phyloP scores from a whole-genome alignment of 2,888 invertebrate species.

The Eumerus sabulonum region DNA sequence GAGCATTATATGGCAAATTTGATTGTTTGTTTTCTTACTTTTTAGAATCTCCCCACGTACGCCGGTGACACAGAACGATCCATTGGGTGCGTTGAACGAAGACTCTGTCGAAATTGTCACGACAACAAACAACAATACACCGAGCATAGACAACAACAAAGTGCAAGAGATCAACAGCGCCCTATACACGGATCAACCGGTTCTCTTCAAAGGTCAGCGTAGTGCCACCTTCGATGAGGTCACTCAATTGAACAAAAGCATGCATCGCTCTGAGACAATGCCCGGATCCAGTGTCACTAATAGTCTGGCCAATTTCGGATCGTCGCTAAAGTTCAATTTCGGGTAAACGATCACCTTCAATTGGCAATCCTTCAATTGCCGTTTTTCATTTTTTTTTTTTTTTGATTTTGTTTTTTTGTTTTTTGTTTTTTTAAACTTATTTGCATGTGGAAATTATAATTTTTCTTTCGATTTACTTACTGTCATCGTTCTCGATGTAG shows the following conservation, averaged over 20 bases:
- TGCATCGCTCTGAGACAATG: slow-evolving; percentile 87
- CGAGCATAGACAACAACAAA: slow-evolving; percentile 29
- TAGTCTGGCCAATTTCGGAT: slow-evolving; percentile 88
- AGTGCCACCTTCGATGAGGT: slow-evolving; percentile 83
- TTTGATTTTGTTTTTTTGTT: slow-evolving; percentile 47
- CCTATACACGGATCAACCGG: slow-evolving; percentile 83
- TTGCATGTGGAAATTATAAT: slow-evolving; percentile 59
- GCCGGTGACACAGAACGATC: slow-evolving; percentile 94
- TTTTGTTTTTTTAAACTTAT: slow-evolving; percentile 65
- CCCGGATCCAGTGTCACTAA: slow-evolving; percentile 87
- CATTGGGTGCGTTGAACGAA: slow-evolving; percentile 88
- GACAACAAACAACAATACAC: slow-evolving; percentile 69
- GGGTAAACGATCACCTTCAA: slow-evolving; percentile 81
- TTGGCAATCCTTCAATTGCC: too few species aligned
- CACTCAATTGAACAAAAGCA: slow-evolving; percentile 78
- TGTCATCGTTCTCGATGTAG: slow-evolving; percentile 80
- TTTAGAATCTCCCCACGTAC: slow-evolving; percentile 86
- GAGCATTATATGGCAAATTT: too few species aligned
- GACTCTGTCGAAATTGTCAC: slow-evolving; percentile 71
- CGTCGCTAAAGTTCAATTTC: slow-evolving; percentile 90
- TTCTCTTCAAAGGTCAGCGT: slow-evolving; percentile 82
- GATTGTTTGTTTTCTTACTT: neutral
- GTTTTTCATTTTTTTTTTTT: too few species aligned
- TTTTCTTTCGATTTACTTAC: slow-evolving; percentile 62
- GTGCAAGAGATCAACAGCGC: slow-evolving; percentile 72